Evolutionary conservation across 2,888 invertebrate genomes (phyloP).

Genomic region (Synergus japonicus): DNA sequence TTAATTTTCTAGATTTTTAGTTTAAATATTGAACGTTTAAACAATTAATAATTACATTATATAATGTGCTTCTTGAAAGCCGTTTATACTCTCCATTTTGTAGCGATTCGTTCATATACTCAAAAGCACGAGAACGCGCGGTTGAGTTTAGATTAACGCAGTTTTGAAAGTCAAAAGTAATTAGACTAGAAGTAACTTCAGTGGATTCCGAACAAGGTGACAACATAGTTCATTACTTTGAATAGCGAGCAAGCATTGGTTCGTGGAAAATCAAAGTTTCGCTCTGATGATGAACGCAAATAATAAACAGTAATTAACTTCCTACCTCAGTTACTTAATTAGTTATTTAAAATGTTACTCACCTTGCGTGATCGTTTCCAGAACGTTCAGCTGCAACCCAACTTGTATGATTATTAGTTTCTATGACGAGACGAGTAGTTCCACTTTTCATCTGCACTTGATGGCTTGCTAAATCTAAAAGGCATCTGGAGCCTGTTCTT

Average conservation of each 20-base stretch:
- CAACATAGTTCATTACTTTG: not conserved
- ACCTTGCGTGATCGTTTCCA: constrained; percentile 76
- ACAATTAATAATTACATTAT: no score
- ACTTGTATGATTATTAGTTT: constrained; percentile 74
- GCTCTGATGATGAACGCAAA: not conserved
- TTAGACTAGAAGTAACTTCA: not conserved
- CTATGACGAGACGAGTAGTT: constrained; percentile 76
- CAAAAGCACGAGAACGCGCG: not conserved
- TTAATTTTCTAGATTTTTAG: no score
- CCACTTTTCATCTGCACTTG: constrained; percentile 78
- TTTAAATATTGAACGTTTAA: no score
- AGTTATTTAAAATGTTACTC: constrained; percentile 56
- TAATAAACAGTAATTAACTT: not conserved
- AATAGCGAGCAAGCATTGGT: not conserved
- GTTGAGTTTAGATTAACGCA: not conserved
- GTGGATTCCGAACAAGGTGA: not conserved
- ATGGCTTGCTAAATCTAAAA: constrained; percentile 76
- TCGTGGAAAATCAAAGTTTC: not conserved
- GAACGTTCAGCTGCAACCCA: constrained; percentile 73
- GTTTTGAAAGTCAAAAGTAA: not conserved
- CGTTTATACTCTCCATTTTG: not conserved
- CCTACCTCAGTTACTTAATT: not conserved
- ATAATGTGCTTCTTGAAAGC: not conserved
- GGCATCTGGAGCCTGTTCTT: constrained; percentile 75
- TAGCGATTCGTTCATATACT: not conserved